Evolutionary conservation across 2,888 invertebrate species (phyloP), one percentile per base, ranked within the genome.

Genomic region (Caenorhabditis sp.): DNA sequence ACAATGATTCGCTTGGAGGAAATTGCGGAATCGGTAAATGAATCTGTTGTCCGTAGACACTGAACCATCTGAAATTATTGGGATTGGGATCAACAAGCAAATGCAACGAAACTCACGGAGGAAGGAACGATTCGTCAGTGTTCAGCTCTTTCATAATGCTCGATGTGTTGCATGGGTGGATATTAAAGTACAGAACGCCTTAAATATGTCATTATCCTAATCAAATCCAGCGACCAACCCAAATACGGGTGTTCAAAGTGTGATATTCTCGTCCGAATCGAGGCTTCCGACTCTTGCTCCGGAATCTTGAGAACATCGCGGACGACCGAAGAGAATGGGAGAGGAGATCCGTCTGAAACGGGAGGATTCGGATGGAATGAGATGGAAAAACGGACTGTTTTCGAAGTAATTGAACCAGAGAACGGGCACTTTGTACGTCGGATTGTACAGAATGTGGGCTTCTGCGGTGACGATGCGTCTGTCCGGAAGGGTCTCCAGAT

Each of bases 121-220:
- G 17, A 17, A 70, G 24, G 32, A 53, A 70, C 6, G 52, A 53
- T 7, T 71, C 76, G 15, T 65, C 62, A 2, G 63, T 68, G 13
- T 65, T 73, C 43, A 84, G 41, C 52, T 82, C 80, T 13, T 72
- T 61, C 83, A 86, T 81, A 6, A 86, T 48, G 20, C 78, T 68
- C 15, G 73, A 56, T 1, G 85, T 86, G 39, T 80, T 75, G 68
- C 87, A 87, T 2, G 87, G 87, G 70, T 87, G 87, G 11, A 87
- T 68, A 61, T 87, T 85, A 61, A 82, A 87, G 75, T 83, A 87
- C 26, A 86, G 79, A 24, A 85, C 78, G n/a, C 87, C 87, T 50
- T 80, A 17, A 6, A 22, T 11, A 22, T 22, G n/a, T n/a, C n/a
- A n/a, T n/a, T n/a, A n/a, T n/a, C n/a, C n/a, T n/a, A n/a, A n/a